Percentiles rank a stretch among this genome's conserved stretches.
These are phyloP conservation scores for Pseudopodoces humilis DNA, from an alignment of 2,113 vertebrate species.

Conservation along the genomic window DNA sequence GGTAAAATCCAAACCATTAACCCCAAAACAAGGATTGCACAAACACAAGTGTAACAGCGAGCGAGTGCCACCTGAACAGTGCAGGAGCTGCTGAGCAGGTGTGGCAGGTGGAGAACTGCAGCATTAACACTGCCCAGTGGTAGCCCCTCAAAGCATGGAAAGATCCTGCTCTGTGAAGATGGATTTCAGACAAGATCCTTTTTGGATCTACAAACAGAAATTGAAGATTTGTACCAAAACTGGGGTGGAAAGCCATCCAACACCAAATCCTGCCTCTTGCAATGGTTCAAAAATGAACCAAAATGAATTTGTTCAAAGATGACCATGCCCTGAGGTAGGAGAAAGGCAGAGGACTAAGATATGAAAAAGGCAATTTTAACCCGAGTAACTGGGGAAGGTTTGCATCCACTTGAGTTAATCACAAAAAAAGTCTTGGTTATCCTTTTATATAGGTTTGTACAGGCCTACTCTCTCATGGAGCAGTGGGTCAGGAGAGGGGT, in stretches of 20 bases:
- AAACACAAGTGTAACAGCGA: not conserved
- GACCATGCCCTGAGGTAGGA: not conserved
- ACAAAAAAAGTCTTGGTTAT: not conserved
- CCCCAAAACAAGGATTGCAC: not conserved
- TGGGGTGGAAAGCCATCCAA: not conserved
- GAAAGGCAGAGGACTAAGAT: not conserved
- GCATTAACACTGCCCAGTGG: not conserved
- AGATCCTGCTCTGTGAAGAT: not conserved
- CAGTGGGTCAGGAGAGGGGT: not conserved
- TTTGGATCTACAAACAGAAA: not conserved
- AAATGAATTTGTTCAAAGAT: not conserved
- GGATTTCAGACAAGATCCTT: not conserved
- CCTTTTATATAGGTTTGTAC: too few relatives aligned
- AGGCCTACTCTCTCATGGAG: fast-evolving
- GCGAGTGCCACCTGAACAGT: not conserved
- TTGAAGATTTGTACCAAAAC: not conserved
- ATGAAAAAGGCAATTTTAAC: not conserved
- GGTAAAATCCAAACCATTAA: not conserved
- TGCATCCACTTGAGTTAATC: not conserved
- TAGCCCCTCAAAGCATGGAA: not conserved
- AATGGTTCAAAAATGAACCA: not conserved
- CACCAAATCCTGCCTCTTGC: not conserved
- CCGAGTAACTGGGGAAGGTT: not conserved
- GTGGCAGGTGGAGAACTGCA: not conserved
- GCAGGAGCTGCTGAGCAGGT: not conserved